These are phyloP conservation scores for Dascillus cervinus DNA, from an alignment of 2,888 invertebrate species.

Conservation along the genomic window DNA sequence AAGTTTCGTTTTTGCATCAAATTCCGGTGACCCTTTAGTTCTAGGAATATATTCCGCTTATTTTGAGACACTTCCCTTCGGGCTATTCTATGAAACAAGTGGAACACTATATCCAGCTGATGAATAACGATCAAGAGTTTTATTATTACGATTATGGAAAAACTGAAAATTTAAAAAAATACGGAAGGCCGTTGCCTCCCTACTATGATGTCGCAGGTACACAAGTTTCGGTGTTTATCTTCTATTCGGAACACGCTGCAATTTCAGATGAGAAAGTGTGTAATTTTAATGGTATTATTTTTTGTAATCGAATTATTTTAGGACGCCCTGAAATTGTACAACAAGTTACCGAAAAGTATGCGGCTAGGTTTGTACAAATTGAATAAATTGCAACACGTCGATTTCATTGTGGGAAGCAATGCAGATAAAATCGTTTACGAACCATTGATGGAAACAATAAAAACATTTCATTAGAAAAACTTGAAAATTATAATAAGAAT, in stretches of 20 bases:
- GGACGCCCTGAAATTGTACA: neutral
- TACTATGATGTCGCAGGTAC: neutral
- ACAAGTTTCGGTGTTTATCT: neutral
- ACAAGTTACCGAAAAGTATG: conserved; percentile 19
- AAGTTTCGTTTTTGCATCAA: too few relatives aligned
- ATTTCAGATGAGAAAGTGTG: neutral
- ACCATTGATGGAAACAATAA: too few relatives aligned
- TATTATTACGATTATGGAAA: neutral
- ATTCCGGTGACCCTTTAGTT: too few relatives aligned
- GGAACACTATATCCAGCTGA: neutral
- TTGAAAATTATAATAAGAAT: too few relatives aligned
- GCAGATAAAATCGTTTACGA: neutral
- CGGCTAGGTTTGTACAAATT: conserved; percentile 8
- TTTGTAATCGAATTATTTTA: too few relatives aligned
- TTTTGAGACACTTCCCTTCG: neutral
- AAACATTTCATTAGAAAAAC: too few relatives aligned
- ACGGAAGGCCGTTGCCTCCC: neutral
- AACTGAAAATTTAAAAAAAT: conserved; percentile 9
- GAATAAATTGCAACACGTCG: neutral
- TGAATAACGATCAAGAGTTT: neutral
- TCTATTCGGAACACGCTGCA: neutral
- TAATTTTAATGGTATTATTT: too few relatives aligned
- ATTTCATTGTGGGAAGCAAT: neutral
- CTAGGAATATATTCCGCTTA: neutral
- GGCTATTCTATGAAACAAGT: neutral